Conservation (phyloP, 2,113 vertebrate genomes). For the Seriola rivoliana region DNA sequence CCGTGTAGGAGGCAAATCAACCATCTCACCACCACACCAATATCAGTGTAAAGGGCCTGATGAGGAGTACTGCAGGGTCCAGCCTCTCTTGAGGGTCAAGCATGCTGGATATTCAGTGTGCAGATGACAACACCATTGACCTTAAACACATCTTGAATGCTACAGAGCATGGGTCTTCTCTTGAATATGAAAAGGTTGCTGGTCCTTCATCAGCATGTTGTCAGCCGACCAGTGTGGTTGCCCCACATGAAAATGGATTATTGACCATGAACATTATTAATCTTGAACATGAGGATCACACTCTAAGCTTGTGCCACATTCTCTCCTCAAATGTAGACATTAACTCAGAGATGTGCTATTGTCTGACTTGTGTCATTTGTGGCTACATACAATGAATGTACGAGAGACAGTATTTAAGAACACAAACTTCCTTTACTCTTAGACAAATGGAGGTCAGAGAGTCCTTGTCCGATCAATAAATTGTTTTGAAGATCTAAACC, state of each 20-base stretch:
- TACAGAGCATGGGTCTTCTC: background rate
- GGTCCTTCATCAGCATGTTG: background rate
- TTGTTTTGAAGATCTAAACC: background rate
- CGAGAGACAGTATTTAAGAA: background rate
- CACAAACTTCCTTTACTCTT: background rate
- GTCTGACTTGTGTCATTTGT: background rate
- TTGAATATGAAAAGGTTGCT: conserved; percentile 17
- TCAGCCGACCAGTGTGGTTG: background rate
- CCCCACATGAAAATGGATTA: background rate
- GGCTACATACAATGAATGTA: background rate
- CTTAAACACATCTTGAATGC: conserved; percentile 12
- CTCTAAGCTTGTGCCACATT: background rate
- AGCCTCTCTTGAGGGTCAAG: conserved; percentile 2
- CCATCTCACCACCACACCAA: background rate
- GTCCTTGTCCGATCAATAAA: background rate
- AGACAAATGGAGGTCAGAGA: background rate
- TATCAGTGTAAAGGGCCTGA: background rate
- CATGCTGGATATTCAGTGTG: background rate
- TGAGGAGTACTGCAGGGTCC: background rate
- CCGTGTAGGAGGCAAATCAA: background rate
- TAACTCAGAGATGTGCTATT: too few species aligned
- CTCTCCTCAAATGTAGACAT: background rate
- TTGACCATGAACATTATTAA: background rate
- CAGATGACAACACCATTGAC: background rate
- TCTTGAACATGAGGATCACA: background rate